phyloP scores from a whole-genome alignment of 1,140 invertebrate genomes.

The Scaptomyza pallida region DNA sequence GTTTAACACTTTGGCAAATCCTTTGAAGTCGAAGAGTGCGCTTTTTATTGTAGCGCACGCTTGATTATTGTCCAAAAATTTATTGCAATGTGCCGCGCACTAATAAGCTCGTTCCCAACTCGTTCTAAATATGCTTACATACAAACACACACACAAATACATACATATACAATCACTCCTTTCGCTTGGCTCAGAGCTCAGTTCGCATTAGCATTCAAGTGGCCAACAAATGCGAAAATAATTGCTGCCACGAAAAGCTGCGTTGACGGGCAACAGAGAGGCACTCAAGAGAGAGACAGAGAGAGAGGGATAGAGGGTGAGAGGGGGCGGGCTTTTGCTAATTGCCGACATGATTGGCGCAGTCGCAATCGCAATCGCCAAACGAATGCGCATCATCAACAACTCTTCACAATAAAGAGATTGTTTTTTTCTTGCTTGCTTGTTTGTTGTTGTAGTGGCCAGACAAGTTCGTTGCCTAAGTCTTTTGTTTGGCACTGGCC shows the following conservation, averaged over 20 bases:
- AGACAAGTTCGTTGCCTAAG: constrained; percentile 49
- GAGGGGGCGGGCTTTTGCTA: constrained; percentile 44
- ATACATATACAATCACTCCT: neutral
- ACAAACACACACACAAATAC: neutral
- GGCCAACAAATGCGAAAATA: constrained; percentile 81
- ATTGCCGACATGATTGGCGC: constrained; percentile 67
- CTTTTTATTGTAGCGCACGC: constrained; percentile 52
- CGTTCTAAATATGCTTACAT: neutral
- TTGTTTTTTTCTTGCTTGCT: no score
- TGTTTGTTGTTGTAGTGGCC: no score
- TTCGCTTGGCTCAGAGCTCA: constrained; percentile 5
- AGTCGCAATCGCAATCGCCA: constrained; percentile 14
- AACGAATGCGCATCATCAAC: neutral
- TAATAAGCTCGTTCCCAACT: constrained; percentile 70
- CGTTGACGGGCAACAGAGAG: constrained; percentile 3
- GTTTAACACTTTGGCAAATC: constrained; percentile 79
- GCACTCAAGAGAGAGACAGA: neutral
- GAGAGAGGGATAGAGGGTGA: constrained; percentile 1
- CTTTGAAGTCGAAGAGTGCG: constrained; percentile 62
- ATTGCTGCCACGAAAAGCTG: constrained; percentile 67
- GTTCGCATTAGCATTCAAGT: constrained; percentile 73
- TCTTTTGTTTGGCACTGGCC: constrained; percentile 42
- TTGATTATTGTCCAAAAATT: constrained; percentile 78
- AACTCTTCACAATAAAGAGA: constrained; percentile 51
- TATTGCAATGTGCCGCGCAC: constrained; percentile 75